Conservation (phyloP, 2,888 invertebrate species). For the Pyrgus malvae region DNA sequence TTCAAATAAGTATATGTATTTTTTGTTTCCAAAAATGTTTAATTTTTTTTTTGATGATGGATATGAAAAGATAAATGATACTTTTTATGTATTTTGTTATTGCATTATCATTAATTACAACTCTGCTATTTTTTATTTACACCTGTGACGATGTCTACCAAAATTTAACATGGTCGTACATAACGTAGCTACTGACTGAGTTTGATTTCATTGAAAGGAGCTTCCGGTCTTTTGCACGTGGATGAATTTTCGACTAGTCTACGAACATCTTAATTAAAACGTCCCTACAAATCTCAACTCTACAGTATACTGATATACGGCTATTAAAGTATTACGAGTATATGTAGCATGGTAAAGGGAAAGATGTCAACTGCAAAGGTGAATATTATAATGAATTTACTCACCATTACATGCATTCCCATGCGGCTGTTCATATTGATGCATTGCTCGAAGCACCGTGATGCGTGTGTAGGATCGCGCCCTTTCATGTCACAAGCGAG, state of each 20-base stretch:
- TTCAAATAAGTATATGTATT: no score
- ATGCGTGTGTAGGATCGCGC: conserved; percentile 76
- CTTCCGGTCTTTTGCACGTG: no score
- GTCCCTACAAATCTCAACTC: background rate
- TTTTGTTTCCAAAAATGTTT: no score
- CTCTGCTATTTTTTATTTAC: no score
- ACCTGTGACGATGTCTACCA: no score
- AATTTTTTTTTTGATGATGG: no score
- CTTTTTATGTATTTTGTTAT: no score
- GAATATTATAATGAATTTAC: conserved; percentile 39
- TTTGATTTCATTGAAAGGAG: no score
- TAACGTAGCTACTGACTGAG: no score
- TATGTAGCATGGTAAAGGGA: background rate
- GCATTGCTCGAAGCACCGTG: conserved; percentile 86
- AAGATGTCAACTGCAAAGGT: background rate
- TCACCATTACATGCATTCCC: conserved; percentile 81
- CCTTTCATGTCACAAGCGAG: conserved; percentile 82
- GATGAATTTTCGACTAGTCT: background rate
- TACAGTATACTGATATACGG: background rate
- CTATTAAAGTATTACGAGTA: background rate
- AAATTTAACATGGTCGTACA: no score
- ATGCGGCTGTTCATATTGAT: conserved; percentile 85
- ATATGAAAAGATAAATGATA: no score
- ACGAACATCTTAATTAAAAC: background rate
- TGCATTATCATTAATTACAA: no score